Evolutionary conservation across 30 jellyfish, hydroid and myxozoan genomes (phyloP).

Genomic region (Aurelia sp.): DNA sequence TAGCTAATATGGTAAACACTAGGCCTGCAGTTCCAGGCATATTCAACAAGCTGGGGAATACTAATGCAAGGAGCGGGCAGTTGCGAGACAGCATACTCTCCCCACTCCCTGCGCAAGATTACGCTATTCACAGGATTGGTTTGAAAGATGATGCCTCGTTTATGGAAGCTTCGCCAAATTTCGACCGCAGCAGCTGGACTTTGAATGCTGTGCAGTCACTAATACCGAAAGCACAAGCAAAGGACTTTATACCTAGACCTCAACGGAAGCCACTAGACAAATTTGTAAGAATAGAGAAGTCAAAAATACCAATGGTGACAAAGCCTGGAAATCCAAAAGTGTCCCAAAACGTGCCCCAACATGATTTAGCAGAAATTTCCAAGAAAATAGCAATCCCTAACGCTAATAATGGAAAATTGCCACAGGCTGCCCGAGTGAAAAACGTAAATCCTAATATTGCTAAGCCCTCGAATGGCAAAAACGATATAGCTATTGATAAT

Average conservation of each 20-base stretch:
- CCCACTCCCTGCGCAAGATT: conserved; percentile 16
- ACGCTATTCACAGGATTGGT: conserved; percentile 53
- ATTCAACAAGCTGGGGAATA: not conserved
- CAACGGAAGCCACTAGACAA: conserved; percentile 17
- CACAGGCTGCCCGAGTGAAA: not conserved
- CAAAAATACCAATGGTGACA: no score
- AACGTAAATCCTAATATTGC: no score
- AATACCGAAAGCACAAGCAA: conserved; percentile 42
- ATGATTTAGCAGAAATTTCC: no score
- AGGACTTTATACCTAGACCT: not conserved
- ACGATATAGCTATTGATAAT: no score
- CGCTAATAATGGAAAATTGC: not conserved
- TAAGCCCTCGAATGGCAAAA: no score
- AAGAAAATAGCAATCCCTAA: not conserved
- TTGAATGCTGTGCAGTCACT: conserved; percentile 63
- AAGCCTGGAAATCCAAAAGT: no score
- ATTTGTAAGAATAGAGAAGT: not conserved
- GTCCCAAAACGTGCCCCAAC: no score
- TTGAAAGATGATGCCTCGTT: conserved; percentile 81
- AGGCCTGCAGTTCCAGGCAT: not conserved
- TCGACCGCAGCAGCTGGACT: conserved; percentile 55
- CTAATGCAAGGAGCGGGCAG: not conserved
- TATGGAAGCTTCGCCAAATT: conserved; percentile 68
- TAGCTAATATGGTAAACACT: not conserved
- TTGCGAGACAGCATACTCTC: not conserved